phyloP scores from a whole-genome alignment of 2,888 invertebrate species.

The Syrphus vitripennis region DNA sequence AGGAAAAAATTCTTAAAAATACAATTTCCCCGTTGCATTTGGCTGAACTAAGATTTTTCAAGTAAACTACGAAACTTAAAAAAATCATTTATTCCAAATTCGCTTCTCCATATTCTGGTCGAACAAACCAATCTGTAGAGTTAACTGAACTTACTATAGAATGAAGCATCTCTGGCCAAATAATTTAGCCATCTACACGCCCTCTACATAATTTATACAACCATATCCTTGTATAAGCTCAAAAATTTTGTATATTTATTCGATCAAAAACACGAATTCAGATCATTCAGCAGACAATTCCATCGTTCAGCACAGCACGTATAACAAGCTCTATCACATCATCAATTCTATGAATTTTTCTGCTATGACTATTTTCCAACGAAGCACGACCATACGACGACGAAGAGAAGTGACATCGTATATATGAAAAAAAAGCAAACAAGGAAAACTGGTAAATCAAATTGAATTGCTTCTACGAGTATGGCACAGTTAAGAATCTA shows the following conservation, averaged over 20 bases:
- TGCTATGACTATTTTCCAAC: background rate
- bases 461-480: conserved; percentile 38
- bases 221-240: background rate
- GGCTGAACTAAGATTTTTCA: no score
- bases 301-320: conserved; percentile 48
- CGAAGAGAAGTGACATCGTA: background rate
- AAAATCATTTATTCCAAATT: no score
- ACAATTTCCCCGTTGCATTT: no score
- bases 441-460: conserved; percentile 43
- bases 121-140: no score
- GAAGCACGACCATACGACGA: background rate
- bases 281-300: conserved; percentile 34
- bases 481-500: background rate
- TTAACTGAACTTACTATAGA: no score
- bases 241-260: background rate
- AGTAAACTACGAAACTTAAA: no score
- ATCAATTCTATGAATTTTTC: conserved; percentile 47
- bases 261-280: conserved; percentile 17
- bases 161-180: no score
- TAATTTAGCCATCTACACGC: no score
- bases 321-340: conserved; percentile 46
- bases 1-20: no score
- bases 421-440: background rate
- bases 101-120: no score
- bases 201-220: background rate